Evolutionary conservation across 2,888 invertebrate genomes (phyloP), one percentile per base, ranked within the genome.

Genomic region (Dolichopus griseipennis): DNA sequence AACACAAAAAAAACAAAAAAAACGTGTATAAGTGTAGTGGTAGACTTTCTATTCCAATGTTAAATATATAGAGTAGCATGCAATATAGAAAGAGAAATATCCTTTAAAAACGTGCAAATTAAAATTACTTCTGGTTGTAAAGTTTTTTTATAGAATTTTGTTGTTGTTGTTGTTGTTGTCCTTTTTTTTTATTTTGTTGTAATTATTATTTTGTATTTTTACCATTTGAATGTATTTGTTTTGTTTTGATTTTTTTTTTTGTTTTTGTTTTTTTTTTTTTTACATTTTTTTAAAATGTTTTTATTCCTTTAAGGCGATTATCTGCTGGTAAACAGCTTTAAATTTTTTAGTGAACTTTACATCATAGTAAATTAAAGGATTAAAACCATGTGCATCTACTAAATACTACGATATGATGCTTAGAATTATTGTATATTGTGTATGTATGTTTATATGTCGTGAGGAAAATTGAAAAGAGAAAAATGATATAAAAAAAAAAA

Each of bases 291-390:
- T 52, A 12, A 52, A 18, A 37, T 37, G 37, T 52, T 52, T 52
- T 52, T 52, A 52, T 52, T 52, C 52, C 52, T 52, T 52, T 52
- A 52, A 52, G 52, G 52, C 52, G 52, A 52, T 52, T 52, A 52
- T 52, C 52, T 52, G 52, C 52, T 52, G 52, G 52, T 52, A 52
- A 52, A 52, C 52, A 52, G 52, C 52, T 52, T 52, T 52, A 52
- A 52, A 52, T 52, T 52, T 52, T 52, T 52, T 52, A 52, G 37
- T 37, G 37, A 37, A 37, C 37, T 37, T 27, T 27, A 27, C 27
- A 27, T 10, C 37, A n/a, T n/a, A 37, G 37, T 37, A 37, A 37
- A 37, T 37, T 37, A 37, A 37, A 37, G 37, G 37, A 37, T 37
- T 37, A 37, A 37, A 37, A 37, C 27, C 12, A 37, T 37, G 12